Conservation (phyloP, 2,888 invertebrate genomes). For the Brachyptera putata region DNA sequence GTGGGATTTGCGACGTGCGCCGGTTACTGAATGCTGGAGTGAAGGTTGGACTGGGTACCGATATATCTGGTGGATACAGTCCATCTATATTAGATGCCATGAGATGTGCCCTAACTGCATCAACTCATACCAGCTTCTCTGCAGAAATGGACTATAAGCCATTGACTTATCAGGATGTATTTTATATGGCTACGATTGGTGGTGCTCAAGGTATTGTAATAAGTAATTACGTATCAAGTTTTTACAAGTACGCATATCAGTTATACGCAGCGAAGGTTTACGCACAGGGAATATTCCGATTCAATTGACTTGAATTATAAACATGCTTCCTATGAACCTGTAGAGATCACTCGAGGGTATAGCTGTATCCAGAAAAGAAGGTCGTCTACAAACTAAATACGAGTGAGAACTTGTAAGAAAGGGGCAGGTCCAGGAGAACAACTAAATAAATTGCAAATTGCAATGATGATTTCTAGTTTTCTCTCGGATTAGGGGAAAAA, state of each 20-base stretch:
- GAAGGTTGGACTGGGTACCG: conserved; percentile 84
- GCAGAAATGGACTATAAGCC: conserved; percentile 48
- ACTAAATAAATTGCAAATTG: too few relatives aligned
- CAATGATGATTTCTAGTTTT: too few relatives aligned
- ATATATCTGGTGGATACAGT: conserved; percentile 78
- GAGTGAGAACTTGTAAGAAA: too few relatives aligned
- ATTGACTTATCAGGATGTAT: conserved; percentile 68
- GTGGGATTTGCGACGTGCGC: conserved; percentile 76
- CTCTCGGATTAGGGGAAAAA: too few relatives aligned
- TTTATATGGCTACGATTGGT: conserved; percentile 81
- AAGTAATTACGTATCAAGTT: too few relatives aligned
- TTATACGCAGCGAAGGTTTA: not conserved
- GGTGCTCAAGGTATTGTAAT: conserved; percentile 67
- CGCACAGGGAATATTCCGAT: not conserved
- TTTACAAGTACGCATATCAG: too few relatives aligned
- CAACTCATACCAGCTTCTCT: conserved; percentile 60
- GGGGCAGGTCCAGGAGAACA: too few relatives aligned
- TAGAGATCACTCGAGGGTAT: too few relatives aligned
- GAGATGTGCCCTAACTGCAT: conserved; percentile 66
- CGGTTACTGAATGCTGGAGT: conserved; percentile 59
- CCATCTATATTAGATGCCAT: conserved; percentile 73
- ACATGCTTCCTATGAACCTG: too few relatives aligned
- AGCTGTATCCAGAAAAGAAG: too few relatives aligned
- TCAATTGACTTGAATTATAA: not conserved
- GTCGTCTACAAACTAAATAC: too few relatives aligned